Evolutionary conservation across 2,113 vertebrate species (phyloP).

Genomic region (Sialia sialis): DNA sequence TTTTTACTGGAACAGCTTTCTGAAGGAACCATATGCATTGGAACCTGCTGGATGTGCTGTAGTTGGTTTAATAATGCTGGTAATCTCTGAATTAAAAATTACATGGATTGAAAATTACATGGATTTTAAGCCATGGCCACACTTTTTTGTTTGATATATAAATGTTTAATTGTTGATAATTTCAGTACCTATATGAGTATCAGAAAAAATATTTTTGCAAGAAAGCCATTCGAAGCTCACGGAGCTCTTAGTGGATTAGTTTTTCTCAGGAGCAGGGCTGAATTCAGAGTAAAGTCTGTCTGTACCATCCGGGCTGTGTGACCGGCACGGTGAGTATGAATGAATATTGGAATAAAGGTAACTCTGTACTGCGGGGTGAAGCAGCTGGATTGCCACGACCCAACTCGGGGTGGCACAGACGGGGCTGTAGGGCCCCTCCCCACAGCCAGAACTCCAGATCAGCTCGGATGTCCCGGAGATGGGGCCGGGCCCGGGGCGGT

Average conservation of each 20-base stretch:
- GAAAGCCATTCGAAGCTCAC: not conserved
- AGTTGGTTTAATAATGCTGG: not conserved
- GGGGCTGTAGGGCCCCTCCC: too few relatives aligned
- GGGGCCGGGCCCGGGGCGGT: not conserved
- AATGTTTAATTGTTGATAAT: not conserved
- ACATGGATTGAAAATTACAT: not conserved
- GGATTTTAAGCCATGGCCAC: not conserved
- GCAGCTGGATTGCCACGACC: not conserved
- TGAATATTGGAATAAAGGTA: accelerated
- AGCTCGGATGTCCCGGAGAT: too few relatives aligned
- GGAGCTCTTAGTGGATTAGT: accelerated
- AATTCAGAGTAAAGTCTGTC: too few relatives aligned
- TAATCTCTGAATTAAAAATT: not conserved
- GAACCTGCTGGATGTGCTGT: not conserved
- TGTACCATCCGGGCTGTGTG: accelerated
- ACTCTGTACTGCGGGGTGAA: accelerated
- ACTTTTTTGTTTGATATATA: not conserved
- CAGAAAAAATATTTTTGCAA: not conserved
- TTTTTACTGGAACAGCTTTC: not conserved
- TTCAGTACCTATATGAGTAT: not conserved
- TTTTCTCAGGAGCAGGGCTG: not conserved
- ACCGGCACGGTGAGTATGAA: accelerated
- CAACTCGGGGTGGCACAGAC: too few relatives aligned
- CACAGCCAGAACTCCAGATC: too few relatives aligned
- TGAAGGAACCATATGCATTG: not conserved